Evolutionary conservation across 2,888 invertebrate genomes (phyloP).

Genomic region (Meiosimyza decipiens): DNA sequence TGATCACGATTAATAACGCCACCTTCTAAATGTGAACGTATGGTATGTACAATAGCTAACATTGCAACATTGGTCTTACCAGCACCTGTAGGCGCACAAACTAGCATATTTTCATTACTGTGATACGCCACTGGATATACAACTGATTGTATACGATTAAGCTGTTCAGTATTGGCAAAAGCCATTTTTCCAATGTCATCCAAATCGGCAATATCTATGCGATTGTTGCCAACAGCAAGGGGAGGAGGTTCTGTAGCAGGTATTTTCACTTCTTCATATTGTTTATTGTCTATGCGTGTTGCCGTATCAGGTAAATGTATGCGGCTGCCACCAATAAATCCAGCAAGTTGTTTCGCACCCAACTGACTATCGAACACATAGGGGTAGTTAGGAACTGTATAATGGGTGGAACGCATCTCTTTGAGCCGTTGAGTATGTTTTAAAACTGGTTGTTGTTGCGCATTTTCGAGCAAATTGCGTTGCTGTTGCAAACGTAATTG

Average conservation of each 20-base stretch:
- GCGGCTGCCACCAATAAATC: slow-evolving; percentile 83
- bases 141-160: slow-evolving; percentile 96
- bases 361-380: slow-evolving; percentile 87
- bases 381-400: slow-evolving; percentile 72
- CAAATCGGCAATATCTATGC: slow-evolving; percentile 70
- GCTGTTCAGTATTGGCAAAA: slow-evolving; percentile 84
- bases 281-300: slow-evolving; percentile 75
- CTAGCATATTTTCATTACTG: slow-evolving; percentile 95
- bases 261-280: slow-evolving; percentile 88
- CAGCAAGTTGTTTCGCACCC: slow-evolving; percentile 72
- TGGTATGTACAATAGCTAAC: slow-evolving; percentile 89
- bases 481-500: slow-evolving; percentile 62
- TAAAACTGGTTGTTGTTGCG: slow-evolving; percentile 60
- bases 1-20: slow-evolving; percentile 88
- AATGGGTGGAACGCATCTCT: slow-evolving; percentile 45
- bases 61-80: slow-evolving; percentile 99
- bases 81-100: slow-evolving; percentile 99
- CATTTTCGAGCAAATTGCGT: slow-evolving; percentile 58
- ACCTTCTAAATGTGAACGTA: slow-evolving; percentile 84
- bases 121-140: slow-evolving; percentile 96
- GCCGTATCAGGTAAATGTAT: slow-evolving; percentile 85
- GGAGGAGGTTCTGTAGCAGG: slow-evolving; percentile 75
- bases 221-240: slow-evolving; percentile 73
- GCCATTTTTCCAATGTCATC: slow-evolving; percentile 87
- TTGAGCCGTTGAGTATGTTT: slow-evolving; percentile 51